Evolutionary conservation across 1,140 invertebrate species (phyloP), one percentile per base, ranked within the genome.

Genomic region (Oppia nitens): DNA sequence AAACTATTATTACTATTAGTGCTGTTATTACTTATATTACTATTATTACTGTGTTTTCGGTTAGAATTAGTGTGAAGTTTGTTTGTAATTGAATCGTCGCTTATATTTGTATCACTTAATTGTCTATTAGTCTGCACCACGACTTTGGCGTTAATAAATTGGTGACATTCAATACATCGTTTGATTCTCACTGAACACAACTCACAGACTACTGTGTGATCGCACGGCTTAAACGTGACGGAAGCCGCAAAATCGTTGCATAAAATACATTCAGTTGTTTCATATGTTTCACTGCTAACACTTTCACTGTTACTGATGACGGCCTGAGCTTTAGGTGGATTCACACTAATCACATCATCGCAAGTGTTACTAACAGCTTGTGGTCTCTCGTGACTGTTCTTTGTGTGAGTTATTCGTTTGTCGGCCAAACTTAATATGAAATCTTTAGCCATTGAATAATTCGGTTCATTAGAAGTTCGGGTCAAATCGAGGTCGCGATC

Each of bases 131-230:
- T 23, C 11, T 54, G 52, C 1, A 32, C 28, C 11, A 54, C 24
- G 29, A 45, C 26, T 17, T 47, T 47, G 4, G 47, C 17, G 26
- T 45, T 56, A 45, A 65, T 82, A 3, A 72, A 62, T 26, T 73
- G 68, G 29, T 80, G 78, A 68, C 85, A 88, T 29, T 76, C 72
- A 23, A 87, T 68, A 70, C 85, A 88, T 70, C 85, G 86, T 68
- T 86, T 87, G 78, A 87, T 84, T 29, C 83, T 74, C 17, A 78
- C 70, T 53, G 81, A 80, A 69, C 85, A 89, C 57, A 86, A 84
- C 63, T 79, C 77, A 68, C 85, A 89, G 1, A 79, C 78, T 20
- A 84, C 77, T 65, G 76, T 75, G 70, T 88, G 85, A 53, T 77
- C 76, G 68, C 85, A 89, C 0, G 85, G 85, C 62, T 83, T 78